Evolutionary conservation across 2,113 vertebrate species (phyloP).

Genomic region (Sterna hirundo): DNA sequence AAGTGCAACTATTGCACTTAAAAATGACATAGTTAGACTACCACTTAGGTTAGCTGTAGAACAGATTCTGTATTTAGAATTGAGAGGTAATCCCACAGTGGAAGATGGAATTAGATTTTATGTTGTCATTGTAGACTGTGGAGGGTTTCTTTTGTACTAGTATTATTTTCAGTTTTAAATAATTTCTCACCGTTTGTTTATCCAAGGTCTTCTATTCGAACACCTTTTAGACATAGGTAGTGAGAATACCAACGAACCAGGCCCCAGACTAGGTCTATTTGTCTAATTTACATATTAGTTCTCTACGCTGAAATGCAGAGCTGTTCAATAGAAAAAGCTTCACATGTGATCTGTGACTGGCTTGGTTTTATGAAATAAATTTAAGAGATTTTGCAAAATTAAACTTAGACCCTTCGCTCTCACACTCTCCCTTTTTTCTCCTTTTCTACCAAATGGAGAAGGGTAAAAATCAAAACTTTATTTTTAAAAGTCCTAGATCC

Average conservation of each 20-base stretch:
- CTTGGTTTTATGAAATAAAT: not conserved
- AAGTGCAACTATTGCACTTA: not conserved
- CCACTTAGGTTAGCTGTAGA: not conserved
- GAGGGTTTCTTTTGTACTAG: not conserved
- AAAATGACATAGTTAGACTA: not conserved
- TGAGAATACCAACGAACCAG: not conserved
- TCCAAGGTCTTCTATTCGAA: not conserved
- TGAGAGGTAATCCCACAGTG: not conserved
- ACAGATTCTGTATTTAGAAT: not conserved
- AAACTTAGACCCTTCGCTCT: not conserved
- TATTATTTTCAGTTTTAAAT: not conserved
- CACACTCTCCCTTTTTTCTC: not conserved
- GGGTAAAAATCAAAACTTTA: not conserved
- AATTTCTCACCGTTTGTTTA: not conserved
- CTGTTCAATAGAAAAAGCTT: not conserved
- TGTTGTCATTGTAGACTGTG: not conserved
- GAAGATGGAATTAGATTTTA: not conserved
- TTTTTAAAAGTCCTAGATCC: not conserved
- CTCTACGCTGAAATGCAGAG: not conserved
- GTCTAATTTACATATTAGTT: not conserved
- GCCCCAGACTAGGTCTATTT: not conserved
- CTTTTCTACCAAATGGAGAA: not conserved
- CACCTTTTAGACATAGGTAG: not conserved
- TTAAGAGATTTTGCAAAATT: not conserved
- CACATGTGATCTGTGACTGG: not conserved